These are phyloP conservation scores for Tetranychus urticae DNA, from an alignment of 1,140 invertebrate species.

Conservation along the genomic window DNA sequence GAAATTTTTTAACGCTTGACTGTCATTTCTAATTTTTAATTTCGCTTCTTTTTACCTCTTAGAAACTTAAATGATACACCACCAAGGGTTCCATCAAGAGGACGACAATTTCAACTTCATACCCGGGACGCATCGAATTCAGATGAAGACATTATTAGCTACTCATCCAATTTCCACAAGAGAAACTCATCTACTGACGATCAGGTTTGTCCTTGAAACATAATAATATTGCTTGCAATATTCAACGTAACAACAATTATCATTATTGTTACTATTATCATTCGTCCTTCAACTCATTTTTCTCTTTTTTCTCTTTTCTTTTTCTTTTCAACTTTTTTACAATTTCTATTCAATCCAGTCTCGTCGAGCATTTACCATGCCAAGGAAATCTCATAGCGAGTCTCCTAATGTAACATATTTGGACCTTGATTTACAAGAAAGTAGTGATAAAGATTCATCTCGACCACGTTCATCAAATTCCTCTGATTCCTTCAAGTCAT, in stretches of 20 bases:
- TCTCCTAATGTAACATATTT: background rate
- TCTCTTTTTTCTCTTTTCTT: background rate
- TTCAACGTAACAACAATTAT: background rate
- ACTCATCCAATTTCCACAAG: background rate
- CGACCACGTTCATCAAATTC: background rate
- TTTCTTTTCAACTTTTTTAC: background rate
- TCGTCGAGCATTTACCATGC: background rate
- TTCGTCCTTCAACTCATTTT: background rate
- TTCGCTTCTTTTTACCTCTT: background rate
- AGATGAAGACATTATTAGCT: background rate
- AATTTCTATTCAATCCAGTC: background rate
- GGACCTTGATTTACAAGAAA: constrained; percentile 2
- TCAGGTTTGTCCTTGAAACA: background rate
- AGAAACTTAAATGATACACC: background rate
- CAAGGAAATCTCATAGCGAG: background rate
- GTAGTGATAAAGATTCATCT: background rate
- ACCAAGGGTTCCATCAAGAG: background rate
- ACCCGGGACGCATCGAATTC: background rate
- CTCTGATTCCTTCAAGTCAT: background rate
- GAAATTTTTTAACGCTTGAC: no score
- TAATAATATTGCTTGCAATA: background rate
- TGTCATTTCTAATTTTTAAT: background rate
- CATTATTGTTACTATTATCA: constrained; percentile 2
- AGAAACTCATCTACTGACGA: background rate
- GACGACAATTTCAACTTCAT: background rate